Evolutionary conservation across 2,888 invertebrate species (phyloP), one percentile per base, ranked within the genome.

Genomic region (Lycaena phlaeas): DNA sequence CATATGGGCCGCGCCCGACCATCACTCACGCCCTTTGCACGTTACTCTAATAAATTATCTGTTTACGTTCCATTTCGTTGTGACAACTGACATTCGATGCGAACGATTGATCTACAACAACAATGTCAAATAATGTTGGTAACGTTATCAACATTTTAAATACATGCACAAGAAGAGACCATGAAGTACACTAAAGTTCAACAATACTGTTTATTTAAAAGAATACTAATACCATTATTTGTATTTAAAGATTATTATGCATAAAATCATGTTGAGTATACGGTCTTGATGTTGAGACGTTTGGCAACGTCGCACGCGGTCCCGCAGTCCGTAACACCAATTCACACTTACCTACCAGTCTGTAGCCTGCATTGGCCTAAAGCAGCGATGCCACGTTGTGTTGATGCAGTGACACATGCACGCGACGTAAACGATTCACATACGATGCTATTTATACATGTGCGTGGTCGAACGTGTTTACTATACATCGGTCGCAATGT

Each of bases 401-500:
- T 51, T 51, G n/a, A n/a, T n/a, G 54, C 65, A 66, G 58, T 78
- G 79, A 79, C 79, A 79, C 79, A 77, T 66, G 37, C 59, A 56
- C 64, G 61, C 72, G 72, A 81, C 81, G 78, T 76, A 74, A 64
- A 67, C 69, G 57, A 57, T 74, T 74, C 71, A 69, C 72, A 71
- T 68, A 74, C 71, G 68, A 71, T 68, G 70, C 78, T 78, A 78
- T 78, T 78, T 74, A 76, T 79, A 75, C 64, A 61, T 67, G 65
- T 66, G 69, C 64, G 69, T 73, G 70, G 71, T 63, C 14, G 69
- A 60, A 61, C 66, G 65, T 64, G 78, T 81, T 82, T 81, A 81
- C 82, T 78, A 79, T 75, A 61, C 59, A 64, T 52, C 65, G 68
- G 68, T n/a, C n/a, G n/a, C n/a, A n/a, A n/a, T 79, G 81, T 79